These are phyloP conservation scores for Crotalus horridus DNA, from an alignment of 2,113 vertebrate genomes.

Conservation along the genomic window DNA sequence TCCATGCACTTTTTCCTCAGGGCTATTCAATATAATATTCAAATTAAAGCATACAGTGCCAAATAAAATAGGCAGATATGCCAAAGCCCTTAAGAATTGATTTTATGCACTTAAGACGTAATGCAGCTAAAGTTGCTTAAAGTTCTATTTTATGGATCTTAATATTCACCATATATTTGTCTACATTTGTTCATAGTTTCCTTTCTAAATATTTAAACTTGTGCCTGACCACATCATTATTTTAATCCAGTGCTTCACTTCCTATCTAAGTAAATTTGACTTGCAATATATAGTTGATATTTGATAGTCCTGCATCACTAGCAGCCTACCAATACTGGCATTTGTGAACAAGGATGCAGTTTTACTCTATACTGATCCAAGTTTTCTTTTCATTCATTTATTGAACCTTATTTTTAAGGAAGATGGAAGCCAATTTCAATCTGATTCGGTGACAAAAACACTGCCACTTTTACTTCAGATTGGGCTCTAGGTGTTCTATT, in stretches of 20 bases:
- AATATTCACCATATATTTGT: neutral
- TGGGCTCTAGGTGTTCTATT: neutral
- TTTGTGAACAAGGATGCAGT: neutral
- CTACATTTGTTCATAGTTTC: neutral
- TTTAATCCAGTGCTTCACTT: neutral
- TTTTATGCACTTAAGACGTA: neutral
- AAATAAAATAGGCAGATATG: neutral
- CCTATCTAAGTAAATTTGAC: neutral
- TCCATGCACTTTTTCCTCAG: neutral
- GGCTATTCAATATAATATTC: neutral
- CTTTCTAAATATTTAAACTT: neutral
- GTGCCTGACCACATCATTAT: neutral
- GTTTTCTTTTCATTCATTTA: neutral
- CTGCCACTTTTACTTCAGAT: neutral
- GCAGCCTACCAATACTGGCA: neutral
- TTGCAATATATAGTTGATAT: neutral
- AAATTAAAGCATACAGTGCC: no score
- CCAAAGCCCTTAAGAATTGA: neutral
- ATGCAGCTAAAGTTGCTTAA: neutral
- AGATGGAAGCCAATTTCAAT: neutral
- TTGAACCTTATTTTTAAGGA: neutral
- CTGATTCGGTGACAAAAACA: neutral
- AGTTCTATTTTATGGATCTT: neutral
- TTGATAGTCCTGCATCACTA: neutral
- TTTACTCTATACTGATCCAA: neutral